Conservation (phyloP, 2,888 invertebrate genomes). For the Cerastis rubricosa region DNA sequence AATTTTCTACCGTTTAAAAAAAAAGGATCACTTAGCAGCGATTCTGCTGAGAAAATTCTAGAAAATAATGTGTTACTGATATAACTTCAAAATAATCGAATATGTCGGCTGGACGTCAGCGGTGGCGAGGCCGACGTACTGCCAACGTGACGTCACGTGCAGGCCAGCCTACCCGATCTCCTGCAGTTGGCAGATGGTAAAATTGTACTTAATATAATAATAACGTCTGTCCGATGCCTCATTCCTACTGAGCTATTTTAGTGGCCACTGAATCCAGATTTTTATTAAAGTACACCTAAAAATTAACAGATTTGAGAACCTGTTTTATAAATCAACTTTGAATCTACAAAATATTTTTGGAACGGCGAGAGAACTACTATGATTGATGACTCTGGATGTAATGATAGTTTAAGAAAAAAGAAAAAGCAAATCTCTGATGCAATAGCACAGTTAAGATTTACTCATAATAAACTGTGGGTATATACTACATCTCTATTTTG, state of each 20-base stretch:
- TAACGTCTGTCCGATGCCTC: conserved; percentile 50
- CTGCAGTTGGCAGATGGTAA: conserved; percentile 69
- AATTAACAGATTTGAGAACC: conserved; percentile 40
- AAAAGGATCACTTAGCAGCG: too few species aligned
- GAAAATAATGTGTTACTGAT: conserved; percentile 43
- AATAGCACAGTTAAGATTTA: conserved; percentile 22
- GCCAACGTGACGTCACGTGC: conserved; percentile 67
- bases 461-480: conserved; percentile 24
- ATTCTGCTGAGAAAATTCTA: conserved; percentile 1
- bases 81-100: conserved; percentile 61
- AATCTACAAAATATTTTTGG: conserved; percentile 42
- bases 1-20: too few species aligned
- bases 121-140: conserved; percentile 57
- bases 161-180: conserved; percentile 61
- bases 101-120: conserved; percentile 61
- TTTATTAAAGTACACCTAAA: conserved; percentile 28
- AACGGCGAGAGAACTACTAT: conserved; percentile 26
- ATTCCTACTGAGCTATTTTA: conserved; percentile 47
- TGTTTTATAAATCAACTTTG: conserved; percentile 41
- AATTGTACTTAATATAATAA: conserved; percentile 69
- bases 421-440: conserved; percentile 18
- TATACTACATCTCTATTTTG: conserved; percentile 30
- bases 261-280: conserved; percentile 21
- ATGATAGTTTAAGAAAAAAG: conserved; percentile 31
- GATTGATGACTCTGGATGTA: conserved; percentile 49